Percentiles rank a stretch among this genome's conserved stretches.
Evolutionary conservation across 1,140 invertebrate genomes (phyloP).

Genomic region (Oryctes rhinoceros): DNA sequence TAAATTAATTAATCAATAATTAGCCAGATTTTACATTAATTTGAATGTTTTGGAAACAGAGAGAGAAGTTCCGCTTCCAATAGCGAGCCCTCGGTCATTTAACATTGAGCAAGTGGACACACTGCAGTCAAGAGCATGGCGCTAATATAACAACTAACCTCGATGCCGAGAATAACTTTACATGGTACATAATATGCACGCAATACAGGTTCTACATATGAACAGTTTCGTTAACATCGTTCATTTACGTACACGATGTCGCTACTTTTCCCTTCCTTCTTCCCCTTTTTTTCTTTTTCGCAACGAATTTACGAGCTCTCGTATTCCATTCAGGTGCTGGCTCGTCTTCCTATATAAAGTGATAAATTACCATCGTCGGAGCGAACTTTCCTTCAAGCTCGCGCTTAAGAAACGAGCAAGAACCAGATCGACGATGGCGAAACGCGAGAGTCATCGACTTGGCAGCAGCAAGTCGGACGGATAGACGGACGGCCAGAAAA

Average conservation of each 20-base stretch:
- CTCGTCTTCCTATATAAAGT: conserved; percentile 21
- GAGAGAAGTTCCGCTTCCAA: too few species aligned
- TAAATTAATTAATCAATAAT: too few species aligned
- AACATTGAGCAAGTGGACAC: too few species aligned
- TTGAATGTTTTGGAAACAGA: too few species aligned
- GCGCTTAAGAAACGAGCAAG: neutral
- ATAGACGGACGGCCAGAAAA: neutral
- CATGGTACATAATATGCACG: too few species aligned
- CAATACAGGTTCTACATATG: too few species aligned
- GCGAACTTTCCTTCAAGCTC: conserved; percentile 8
- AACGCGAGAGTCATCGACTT: neutral
- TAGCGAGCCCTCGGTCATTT: too few species aligned
- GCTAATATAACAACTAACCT: too few species aligned
- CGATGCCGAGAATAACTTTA: too few species aligned
- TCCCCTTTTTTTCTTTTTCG: neutral
- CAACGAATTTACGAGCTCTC: neutral
- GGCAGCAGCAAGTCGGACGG: neutral
- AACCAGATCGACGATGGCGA: conserved; percentile 2
- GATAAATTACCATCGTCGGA: conserved; percentile 14
- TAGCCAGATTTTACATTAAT: too few species aligned
- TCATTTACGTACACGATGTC: conserved; percentile 13
- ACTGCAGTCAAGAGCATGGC: too few species aligned
- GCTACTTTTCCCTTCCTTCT: neutral
- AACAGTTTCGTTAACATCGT: neutral
- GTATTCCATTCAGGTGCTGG: conserved; percentile 9